Base-by-base conservation (phyloP, 2,888 invertebrate species). In the Noctua janthina region DNA sequence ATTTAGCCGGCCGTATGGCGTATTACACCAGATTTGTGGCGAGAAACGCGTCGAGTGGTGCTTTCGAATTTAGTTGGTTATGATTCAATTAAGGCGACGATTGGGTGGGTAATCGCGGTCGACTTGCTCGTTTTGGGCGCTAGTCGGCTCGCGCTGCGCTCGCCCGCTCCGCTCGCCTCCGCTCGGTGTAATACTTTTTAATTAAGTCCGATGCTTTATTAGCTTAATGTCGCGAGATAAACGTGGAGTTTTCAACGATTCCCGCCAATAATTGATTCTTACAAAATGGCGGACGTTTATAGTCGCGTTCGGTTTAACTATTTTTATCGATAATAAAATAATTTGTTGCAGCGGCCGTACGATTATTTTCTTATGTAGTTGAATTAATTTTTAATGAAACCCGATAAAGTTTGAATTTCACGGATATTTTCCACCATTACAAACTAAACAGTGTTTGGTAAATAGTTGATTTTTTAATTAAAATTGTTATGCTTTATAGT, bases 161-260 rank as follows among this genome's bases (percentile, higher is more conserved):
- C 90, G 92, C 91, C 90, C 90, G 88, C 81, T 84, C 81, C 87
- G 89, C 90, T 88, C 91, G 91, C 89, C 89, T 88, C 81, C 86
- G 83, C 88, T 85, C 92, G 90, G 90, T 90, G 91, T 92, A 93
- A 94, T 93, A 94, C 93, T 95, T 96, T 95, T 96, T 96, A 96
- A 97, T 96, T 96, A 96, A 94, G 96, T 96, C 95, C 93, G 94
- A 97, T 96, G 96, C 96, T 97, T 97, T 97, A 97, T 97, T 97
- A 95, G 94, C 93, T 94, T 93, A 96, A 95, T 95, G 94, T 94
- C 93, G 93, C 92, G 93, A 93, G 94, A 94, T 95, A 95, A 94
- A 93, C 92, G 91, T 88, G 90, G 78, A 88, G 91, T 93, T 93
- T 93, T 93, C 93, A 92, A 87, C 92, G 91, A 91, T 93, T 93